Conservation (phyloP, 2,888 invertebrate species). For the Ennomos erosarius region DNA sequence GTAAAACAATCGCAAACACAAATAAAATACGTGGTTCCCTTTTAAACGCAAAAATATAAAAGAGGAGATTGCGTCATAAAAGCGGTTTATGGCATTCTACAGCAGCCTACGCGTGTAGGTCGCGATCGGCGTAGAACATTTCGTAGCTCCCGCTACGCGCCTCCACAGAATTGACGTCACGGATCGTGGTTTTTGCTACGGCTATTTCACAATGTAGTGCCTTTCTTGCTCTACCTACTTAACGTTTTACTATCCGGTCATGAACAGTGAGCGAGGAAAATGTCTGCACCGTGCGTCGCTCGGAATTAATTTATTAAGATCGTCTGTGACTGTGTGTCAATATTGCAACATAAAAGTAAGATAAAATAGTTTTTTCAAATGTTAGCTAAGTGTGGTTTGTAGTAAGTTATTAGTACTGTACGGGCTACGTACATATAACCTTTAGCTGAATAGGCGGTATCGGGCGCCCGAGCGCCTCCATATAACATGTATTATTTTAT, state of each 20-base stretch:
- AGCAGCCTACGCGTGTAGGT: slow-evolving; percentile 41
- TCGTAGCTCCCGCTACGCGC: slow-evolving; percentile 60
- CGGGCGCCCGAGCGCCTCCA: no score
- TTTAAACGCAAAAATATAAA: slow-evolving; percentile 29
- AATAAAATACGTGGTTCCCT: slow-evolving; percentile 23
- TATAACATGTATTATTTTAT: no score
- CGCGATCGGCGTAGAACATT: slow-evolving; percentile 42
- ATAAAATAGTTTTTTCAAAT: no score
- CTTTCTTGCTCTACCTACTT: slow-evolving; percentile 18
- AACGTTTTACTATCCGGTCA: slow-evolving; percentile 27
- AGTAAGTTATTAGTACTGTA: no score
- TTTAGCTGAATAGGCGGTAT: no score
- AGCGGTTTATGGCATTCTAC: slow-evolving; percentile 33
- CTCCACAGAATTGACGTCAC: slow-evolving; percentile 49
- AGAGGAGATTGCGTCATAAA: slow-evolving; percentile 33
- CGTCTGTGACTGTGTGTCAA: no score
- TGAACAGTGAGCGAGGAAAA: slow-evolving; percentile 16
- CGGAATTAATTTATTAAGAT: neutral
- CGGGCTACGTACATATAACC: no score
- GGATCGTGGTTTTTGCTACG: slow-evolving; percentile 46
- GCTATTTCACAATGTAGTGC: slow-evolving; percentile 44
- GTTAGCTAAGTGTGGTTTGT: no score
- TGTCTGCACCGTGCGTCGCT: slow-evolving; percentile 5
- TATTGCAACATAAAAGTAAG: no score
- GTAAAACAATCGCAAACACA: neutral